Evolutionary conservation across 2,113 vertebrate genomes (phyloP), one percentile per base, ranked within the genome.

Genomic region (Bos indicus): DNA sequence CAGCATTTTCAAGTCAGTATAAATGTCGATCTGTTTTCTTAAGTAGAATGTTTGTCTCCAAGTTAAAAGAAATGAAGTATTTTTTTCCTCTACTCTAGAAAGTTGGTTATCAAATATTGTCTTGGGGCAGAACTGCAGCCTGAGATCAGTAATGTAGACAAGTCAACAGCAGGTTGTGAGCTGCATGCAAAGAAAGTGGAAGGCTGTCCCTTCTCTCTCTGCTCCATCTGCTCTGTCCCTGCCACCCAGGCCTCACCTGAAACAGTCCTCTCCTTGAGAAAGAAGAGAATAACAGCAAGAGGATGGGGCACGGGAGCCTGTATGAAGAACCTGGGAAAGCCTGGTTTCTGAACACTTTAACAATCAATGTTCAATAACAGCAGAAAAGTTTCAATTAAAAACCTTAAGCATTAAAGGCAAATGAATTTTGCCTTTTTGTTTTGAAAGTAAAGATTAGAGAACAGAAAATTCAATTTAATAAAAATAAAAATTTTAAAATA

Each of bases 1-100:
- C 57, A 90, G 87, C 80, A 91, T 96, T 97, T 98, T 91, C 88
- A 93, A 97, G 94, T 91, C 25, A 54, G 46, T 88, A 74, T 80
- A 96, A 97, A 97, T 92, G 85, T 92, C 64, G 16, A 64, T 91
- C 62, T 95, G 62, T 88, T 97, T 91, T 96, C 77, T 89, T 88
- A 92, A 96, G 62, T 43, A 87, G 92, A 80, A 78, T 90, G 95
- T 96, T 93, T 96, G 54, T 87, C 71, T 97, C 52, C 54, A 86
- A 51, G 88, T 96, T 95, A 71, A 95, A 95, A 97, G 46, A 89
- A 91, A 91, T 36, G 28, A 87, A 93, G n/a, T 36, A 10, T 51
- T 90, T 94, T 90, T 91, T 19, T 26, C 21, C 43, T 95, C 36
- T 91, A 6, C 36, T 89, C 67, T 83, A 59, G 40, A 96, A 96